phyloP scores from a whole-genome alignment of 2,797 vertebrate genomes.

The Argyrosomus regius region DNA sequence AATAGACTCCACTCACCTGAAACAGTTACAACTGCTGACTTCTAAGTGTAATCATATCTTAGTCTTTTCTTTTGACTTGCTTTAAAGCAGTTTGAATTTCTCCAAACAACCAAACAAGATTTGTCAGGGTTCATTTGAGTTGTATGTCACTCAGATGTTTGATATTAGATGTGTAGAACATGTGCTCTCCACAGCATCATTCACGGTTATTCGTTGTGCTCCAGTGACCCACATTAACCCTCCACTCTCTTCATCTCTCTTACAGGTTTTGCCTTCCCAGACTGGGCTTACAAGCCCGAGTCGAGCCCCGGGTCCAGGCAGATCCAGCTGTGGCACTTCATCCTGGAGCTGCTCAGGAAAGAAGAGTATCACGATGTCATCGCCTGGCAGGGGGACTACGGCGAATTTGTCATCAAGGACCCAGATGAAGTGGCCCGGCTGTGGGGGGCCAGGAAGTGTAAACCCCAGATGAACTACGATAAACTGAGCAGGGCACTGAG shows the following conservation, averaged over 20 bases:
- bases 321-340: conserved; percentile 96
- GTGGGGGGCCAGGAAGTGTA: conserved; percentile 95
- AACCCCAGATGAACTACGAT: conserved; percentile 96
- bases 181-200: background rate
- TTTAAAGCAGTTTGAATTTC: conserved; percentile 8
- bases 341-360: conserved; percentile 92
- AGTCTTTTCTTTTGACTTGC: conserved; percentile 13
- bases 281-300: conserved; percentile 95
- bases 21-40: conserved; percentile 38
- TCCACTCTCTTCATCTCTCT: conserved; percentile 24
- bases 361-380: conserved; percentile 95
- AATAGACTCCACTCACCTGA: conserved; percentile 50
- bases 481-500: conserved; percentile 94
- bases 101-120: background rate
- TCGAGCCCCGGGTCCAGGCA: conserved; percentile 93
- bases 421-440: conserved; percentile 93
- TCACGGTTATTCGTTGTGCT: conserved; percentile 1
- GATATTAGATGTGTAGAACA: background rate
- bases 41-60: conserved; percentile 26
- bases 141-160: background rate
- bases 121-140: conserved; percentile 22
- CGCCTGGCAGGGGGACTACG: conserved; percentile 95
- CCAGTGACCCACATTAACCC: conserved; percentile 36
- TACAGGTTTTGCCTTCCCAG: conserved; percentile 92
- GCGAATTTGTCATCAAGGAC: conserved; percentile 95